Evolutionary conservation across 2,888 invertebrate genomes (phyloP), one percentile per base, ranked within the genome.

Genomic region (Watsonalla binaria): DNA sequence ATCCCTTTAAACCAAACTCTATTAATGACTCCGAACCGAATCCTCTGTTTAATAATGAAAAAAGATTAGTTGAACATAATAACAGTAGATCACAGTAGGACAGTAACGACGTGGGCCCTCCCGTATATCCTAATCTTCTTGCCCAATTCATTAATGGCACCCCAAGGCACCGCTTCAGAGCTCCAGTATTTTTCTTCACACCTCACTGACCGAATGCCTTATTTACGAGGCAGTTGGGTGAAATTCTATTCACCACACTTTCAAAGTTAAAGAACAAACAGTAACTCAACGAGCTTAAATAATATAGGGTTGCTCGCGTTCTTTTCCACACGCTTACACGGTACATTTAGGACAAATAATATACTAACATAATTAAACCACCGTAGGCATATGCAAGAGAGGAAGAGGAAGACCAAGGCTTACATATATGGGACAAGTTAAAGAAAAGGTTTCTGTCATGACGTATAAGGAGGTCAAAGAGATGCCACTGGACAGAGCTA

Each of bases 101-200:
- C 42, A 42, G 42, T 37, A 37, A 74, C 73, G 69, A 71, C 72
- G 74, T 76, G 68, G 57, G 63, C 58, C 56, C 61, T 61, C 53
- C 65, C 61, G 65, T 77, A 78, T 79, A 75, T 76, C 78, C 78
- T 74, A 74, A 71, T 60, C 65, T 61, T 11, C 42, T 65, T 66
- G 72, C 68, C 70, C 80, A 76, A 80, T 80, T 82, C 78, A 76
- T 80, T 82, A 82, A 83, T 75, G 68, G 70, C 57, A 53, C 82
- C 72, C 78, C 45, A 11, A 75, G 66, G 77, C 65, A 55, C 52
- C 51, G 54, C 53, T 15, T 37, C 47, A 47, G 47, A 49, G 37
- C 37, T 56, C 56, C 59, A 59, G 54, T 72, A 75, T 77, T 77
- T 77, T 78, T 80, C 79, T 78, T 76, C 73, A 61, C 78, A 77